Conservation (phyloP, 2,888 invertebrate genomes). For the Hyppa rectilinea region DNA sequence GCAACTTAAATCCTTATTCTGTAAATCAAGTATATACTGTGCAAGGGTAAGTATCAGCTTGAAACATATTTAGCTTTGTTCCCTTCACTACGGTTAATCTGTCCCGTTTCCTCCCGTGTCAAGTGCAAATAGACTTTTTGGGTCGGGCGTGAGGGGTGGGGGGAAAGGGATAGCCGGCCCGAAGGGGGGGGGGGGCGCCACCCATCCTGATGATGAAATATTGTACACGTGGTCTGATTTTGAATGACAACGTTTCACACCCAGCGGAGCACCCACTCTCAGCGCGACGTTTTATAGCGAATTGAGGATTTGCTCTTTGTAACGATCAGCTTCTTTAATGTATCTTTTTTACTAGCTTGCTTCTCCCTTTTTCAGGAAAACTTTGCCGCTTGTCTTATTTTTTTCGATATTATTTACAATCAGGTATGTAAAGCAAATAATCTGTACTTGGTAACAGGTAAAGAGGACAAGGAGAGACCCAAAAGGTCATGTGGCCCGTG, state of each 20-base stretch:
- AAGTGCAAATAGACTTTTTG: constrained; percentile 91
- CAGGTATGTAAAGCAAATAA: constrained; percentile 22
- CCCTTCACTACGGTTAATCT: constrained; percentile 91
- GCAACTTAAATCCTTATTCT: constrained; percentile 65
- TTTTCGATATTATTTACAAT: constrained; percentile 15
- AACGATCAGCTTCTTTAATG: constrained; percentile 79
- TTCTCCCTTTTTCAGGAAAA: constrained; percentile 21
- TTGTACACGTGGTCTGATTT: constrained; percentile 94
- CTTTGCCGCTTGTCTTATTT: constrained; percentile 4
- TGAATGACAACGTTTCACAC: constrained; percentile 93
- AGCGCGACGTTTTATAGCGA: constrained; percentile 87
- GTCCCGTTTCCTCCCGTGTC: constrained; percentile 90
- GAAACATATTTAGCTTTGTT: constrained; percentile 91
- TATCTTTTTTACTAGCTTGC: constrained; percentile 64
- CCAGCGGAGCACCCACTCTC: constrained; percentile 85
- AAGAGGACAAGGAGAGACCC: constrained; percentile 78
- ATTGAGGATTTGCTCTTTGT: constrained; percentile 83
- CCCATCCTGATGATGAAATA: constrained; percentile 93
- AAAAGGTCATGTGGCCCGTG: constrained; percentile 81
- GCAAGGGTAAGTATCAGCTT: constrained; percentile 87
- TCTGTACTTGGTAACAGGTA: constrained; percentile 70
- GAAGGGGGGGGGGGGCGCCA: constrained; percentile 68
- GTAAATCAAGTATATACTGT: constrained; percentile 77
- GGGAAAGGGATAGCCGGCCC: constrained; percentile 74
- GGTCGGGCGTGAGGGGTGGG: constrained; percentile 79